phyloP scores from a whole-genome alignment of 2,113 vertebrate species.

The Cebus imitator region DNA sequence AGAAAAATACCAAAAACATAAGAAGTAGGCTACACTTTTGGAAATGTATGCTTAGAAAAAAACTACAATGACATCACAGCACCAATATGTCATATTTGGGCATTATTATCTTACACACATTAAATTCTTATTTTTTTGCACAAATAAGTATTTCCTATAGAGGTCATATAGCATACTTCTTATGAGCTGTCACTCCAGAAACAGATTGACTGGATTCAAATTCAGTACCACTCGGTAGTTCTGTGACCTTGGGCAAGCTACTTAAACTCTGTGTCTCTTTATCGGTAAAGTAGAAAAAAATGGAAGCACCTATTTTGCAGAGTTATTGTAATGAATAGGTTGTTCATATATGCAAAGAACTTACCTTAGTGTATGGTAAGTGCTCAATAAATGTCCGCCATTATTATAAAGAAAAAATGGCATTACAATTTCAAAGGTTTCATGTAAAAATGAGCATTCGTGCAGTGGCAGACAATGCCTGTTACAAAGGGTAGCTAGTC shows the following conservation, averaged over 20 bases:
- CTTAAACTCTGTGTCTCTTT: background rate
- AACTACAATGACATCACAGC: background rate
- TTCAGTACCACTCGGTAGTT: background rate
- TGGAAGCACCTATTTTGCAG: background rate
- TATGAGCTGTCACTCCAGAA: background rate
- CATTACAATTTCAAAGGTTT: background rate
- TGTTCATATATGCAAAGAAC: background rate
- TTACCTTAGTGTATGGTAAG: background rate
- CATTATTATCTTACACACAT: background rate
- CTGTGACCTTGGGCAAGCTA: background rate
- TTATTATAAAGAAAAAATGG: background rate
- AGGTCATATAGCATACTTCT: background rate
- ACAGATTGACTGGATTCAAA: background rate
- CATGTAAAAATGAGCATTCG: background rate
- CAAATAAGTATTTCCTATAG: background rate
- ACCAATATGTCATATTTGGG: background rate
- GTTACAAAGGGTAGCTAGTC: no score
- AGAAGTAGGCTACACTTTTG: background rate
- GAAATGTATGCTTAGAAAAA: background rate
- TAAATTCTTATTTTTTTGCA: background rate
- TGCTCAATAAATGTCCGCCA: background rate
- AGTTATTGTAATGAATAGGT: background rate
- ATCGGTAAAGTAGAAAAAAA: background rate
- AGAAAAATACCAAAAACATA: background rate
- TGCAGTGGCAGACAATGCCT: background rate